A percentile compares a stretch with the other conserved stretches of the same genome.
These are phyloP conservation scores for Zaprionus africanus DNA, from an alignment of 1,140 invertebrate genomes.

Conservation along the genomic window DNA sequence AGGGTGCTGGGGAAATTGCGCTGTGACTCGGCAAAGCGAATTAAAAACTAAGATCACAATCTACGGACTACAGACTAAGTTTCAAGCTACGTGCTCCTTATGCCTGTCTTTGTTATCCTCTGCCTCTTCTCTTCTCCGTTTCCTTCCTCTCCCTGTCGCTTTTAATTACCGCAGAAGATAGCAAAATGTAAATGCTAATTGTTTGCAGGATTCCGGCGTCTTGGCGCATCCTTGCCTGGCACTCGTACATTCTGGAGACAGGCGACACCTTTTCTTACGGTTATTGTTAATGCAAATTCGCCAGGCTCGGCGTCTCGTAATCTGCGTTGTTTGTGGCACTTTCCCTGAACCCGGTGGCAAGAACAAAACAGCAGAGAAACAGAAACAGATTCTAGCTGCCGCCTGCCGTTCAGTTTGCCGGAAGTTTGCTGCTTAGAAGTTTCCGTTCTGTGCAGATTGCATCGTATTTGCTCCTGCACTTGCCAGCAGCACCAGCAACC, in stretches of 20 bases:
- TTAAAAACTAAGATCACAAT: slow-evolving; percentile 74
- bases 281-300: slow-evolving; percentile 66
- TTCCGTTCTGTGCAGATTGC: slow-evolving; percentile 26
- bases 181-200: slow-evolving; percentile 75
- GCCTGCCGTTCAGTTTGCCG: slow-evolving; percentile 13
- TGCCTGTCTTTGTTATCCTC: slow-evolving; percentile 41
- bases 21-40: slow-evolving; percentile 32
- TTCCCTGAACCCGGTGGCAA: slow-evolving; percentile 17
- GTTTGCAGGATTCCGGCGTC: slow-evolving; percentile 31
- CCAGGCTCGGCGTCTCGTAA: slow-evolving; percentile 49
- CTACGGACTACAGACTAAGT: slow-evolving; percentile 39
- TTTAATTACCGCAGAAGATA: slow-evolving; percentile 69
- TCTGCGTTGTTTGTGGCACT: slow-evolving; percentile 47
- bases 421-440: slow-evolving; percentile 20
- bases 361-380: background rate
- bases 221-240: background rate
- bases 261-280: slow-evolving; percentile 72
- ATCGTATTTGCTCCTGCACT: slow-evolving; percentile 2
- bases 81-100: slow-evolving; percentile 73
- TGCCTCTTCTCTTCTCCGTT: background rate
- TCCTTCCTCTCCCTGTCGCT: slow-evolving; percentile 6
- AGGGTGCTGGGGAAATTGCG: background rate
- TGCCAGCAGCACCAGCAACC: slow-evolving; percentile 31
- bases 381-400: slow-evolving; percentile 67
- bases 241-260: slow-evolving; percentile 55